Conservation (phyloP, 2,797 vertebrate genomes). For the Urocyon cinereoargenteus region DNA sequence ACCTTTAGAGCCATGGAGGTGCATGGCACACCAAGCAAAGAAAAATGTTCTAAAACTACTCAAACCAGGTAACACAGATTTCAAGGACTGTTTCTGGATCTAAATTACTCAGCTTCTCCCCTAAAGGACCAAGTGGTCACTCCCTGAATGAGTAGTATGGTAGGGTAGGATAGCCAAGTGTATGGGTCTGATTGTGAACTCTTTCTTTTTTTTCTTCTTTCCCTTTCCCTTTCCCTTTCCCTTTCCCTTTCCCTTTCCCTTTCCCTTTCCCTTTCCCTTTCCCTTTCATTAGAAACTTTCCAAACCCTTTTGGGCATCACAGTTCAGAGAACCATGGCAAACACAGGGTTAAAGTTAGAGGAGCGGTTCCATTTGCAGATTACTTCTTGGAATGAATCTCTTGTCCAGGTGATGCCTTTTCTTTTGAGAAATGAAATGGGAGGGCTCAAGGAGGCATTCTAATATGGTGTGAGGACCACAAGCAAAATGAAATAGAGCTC, state of each 20-base stretch:
- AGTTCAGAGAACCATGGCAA: conserved; percentile 1
- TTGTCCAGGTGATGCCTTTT: neutral
- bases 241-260: no score
- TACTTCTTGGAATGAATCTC: conserved; percentile 30
- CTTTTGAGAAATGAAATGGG: conserved; percentile 58
- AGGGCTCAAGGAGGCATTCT: conserved; percentile 36
- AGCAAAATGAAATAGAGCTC: conserved; percentile 63
- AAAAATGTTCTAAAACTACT: neutral
- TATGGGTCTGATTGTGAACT: neutral
- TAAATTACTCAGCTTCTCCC: neutral
- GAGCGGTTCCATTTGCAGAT: neutral
- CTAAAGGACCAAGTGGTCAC: neutral
- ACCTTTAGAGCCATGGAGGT: neutral
- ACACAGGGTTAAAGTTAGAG: neutral
- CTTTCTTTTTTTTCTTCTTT: neutral
- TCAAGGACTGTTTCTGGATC: neutral
- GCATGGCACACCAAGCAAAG: neutral
- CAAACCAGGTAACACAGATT: neutral
- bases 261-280: accelerated
- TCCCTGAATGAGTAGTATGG: neutral
- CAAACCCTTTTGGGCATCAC: neutral
- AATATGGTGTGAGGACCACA: conserved; percentile 4
- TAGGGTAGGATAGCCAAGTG: neutral
- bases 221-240: no score
- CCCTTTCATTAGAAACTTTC: neutral